phyloP scores from a whole-genome alignment of 2,888 invertebrate species.

The Malthinus seriepunctatus region DNA sequence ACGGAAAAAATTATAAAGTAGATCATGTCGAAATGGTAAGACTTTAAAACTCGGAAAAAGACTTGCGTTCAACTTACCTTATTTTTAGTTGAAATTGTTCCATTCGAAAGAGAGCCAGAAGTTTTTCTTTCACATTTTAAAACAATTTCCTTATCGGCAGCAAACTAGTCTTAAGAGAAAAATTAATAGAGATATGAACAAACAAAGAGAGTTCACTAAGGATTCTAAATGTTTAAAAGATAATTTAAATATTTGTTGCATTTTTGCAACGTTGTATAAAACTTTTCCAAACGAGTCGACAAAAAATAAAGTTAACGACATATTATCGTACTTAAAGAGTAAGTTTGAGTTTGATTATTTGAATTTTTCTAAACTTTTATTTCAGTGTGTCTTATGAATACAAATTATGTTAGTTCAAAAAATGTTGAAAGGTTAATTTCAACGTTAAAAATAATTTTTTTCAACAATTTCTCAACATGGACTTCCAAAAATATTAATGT shows the following conservation, averaged over 20 bases:
- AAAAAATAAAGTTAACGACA: slow-evolving; percentile 48
- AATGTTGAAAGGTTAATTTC: slow-evolving; percentile 8
- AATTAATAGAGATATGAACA: slow-evolving; percentile 52
- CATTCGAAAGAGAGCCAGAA: slow-evolving; percentile 57
- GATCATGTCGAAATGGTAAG: not conserved
- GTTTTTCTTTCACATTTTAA: slow-evolving; percentile 62
- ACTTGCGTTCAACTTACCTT: not conserved
- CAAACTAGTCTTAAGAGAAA: slow-evolving; percentile 45
- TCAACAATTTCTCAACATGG: slow-evolving; percentile 36
- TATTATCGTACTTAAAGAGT: slow-evolving; percentile 60
- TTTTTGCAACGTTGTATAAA: slow-evolving; percentile 58
- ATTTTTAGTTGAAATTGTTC: slow-evolving; percentile 51
- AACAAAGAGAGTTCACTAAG: slow-evolving; percentile 51
- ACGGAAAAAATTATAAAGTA: not conserved
- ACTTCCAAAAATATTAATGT: slow-evolving; percentile 4
- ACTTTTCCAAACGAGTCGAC: slow-evolving; percentile 53
- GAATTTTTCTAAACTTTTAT: slow-evolving; percentile 7
- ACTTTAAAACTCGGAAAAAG: not conserved
- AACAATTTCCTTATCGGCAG: slow-evolving; percentile 63
- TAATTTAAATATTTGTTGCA: slow-evolving; percentile 59
- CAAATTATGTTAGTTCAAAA: slow-evolving; percentile 28
- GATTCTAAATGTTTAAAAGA: slow-evolving; percentile 57
- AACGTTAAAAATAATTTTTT: slow-evolving; percentile 3
- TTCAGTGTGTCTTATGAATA: slow-evolving; percentile 35
- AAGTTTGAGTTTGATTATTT: slow-evolving; percentile 23